These are phyloP conservation scores for Nesidiocoris tenuis DNA, from an alignment of 2,888 invertebrate species.

Conservation along the genomic window DNA sequence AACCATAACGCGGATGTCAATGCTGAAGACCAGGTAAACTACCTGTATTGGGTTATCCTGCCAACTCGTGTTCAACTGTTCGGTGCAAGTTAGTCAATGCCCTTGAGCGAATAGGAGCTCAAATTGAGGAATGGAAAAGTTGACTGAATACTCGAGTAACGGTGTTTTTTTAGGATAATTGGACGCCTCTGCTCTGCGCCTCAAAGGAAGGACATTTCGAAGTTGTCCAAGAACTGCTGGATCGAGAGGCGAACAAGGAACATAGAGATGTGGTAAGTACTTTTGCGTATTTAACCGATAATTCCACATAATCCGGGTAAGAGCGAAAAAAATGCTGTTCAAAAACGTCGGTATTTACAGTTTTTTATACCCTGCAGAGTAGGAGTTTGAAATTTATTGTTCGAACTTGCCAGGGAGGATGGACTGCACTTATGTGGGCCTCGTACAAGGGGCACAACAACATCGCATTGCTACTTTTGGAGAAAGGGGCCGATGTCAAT, in stretches of 20 bases:
- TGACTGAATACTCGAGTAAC: too few species aligned
- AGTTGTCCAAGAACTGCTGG: constrained; percentile 76
- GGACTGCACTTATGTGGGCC: constrained; percentile 98
- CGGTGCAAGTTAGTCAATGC: too few species aligned
- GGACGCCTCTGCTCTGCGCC: constrained; percentile 88
- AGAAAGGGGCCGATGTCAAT: constrained; percentile 88
- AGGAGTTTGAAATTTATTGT: too few species aligned
- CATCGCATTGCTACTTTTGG: constrained; percentile 73
- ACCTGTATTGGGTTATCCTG: too few species aligned
- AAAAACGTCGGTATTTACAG: too few species aligned
- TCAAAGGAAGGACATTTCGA: constrained; percentile 84
- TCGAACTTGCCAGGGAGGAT: constrained; percentile 93
- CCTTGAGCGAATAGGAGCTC: too few species aligned
- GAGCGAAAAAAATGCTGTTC: too few species aligned
- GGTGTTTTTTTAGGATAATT: constrained; percentile 73
- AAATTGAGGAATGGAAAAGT: too few species aligned
- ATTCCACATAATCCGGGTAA: too few species aligned
- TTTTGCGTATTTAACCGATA: too few species aligned
- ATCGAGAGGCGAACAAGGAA: constrained; percentile 81
- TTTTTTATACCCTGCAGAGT: too few species aligned
- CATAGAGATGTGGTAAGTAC: constrained; percentile 77
- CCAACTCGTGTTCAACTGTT: too few species aligned
- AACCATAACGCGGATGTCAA: constrained; percentile 90
- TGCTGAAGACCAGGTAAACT: constrained; percentile 73
- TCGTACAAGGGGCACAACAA: constrained; percentile 86